Evolutionary conservation across 2,113 vertebrate species (phyloP), one percentile per base, ranked within the genome.

Genomic region (Bubo scandiacus): DNA sequence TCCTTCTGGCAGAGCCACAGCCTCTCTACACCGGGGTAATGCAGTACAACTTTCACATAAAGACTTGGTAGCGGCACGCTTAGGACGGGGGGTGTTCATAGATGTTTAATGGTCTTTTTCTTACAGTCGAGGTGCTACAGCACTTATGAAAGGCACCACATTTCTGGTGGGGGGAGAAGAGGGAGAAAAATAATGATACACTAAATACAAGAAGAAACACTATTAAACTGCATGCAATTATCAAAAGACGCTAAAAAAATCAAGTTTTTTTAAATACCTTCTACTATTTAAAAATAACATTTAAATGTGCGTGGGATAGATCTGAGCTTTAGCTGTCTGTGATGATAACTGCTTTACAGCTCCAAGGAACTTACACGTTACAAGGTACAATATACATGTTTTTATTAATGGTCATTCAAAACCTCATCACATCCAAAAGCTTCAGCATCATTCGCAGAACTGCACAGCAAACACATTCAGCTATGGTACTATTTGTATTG

Each of bases 71-170:
- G 72, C 15, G 6, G 63, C 68, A 93, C 4, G 0, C 4, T 3
- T 30, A 2, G 57, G 29, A 11, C 2, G 15, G 36, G 20, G 13
- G 27, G 3, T 66, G 34, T 75, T 79, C 52, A 59, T 10, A 92
- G 70, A 30, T 40, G 47, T 95, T 94, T 95, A 90, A 96, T 91
- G 55, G 57, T 42, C 12, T 65, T 87, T 96, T 91, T 92, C 81
- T 95, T 96, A 86, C 59, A 93, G 40, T 42, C 18, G 59, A 54
- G 68, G 47, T 74, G 59, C 86, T 68, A 34, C 0, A 80, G 68
- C 55, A 81, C 73, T 80, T 54, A 65, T 0, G n/a, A 86, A 94
- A 86, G 32, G 32, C 42, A 87, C 42, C 26, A 9, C 29, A 22
- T 15, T 81, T 81, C 61, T 66, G n/a, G 26, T 25, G n/a, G 40